Conservation (phyloP, 2,113 vertebrate species). For the Eira barbara region DNA sequence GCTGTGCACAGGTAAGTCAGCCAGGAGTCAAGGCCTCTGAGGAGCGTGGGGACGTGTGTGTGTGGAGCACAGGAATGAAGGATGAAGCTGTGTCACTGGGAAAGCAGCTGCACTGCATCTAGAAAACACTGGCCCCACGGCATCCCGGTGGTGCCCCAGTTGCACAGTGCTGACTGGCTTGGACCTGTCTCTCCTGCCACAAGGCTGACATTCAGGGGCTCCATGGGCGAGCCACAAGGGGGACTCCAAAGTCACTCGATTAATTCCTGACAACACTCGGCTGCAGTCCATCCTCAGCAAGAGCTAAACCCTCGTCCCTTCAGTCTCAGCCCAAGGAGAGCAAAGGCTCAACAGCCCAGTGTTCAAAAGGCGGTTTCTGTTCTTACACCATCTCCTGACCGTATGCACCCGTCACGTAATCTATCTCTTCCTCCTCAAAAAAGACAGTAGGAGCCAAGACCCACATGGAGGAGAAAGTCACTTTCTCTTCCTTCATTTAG, state of each 20-base stretch:
- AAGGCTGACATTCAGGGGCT: neutral
- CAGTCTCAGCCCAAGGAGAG: neutral
- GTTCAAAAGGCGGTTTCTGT: neutral
- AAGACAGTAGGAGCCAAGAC: neutral
- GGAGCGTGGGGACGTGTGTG: neutral
- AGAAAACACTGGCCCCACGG: no score
- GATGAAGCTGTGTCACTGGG: fast-evolving
- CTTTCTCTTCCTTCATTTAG: neutral
- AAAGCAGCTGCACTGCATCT: neutral
- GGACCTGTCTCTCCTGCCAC: neutral
- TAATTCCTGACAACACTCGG: neutral
- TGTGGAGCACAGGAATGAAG: neutral
- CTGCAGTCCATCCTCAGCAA: neutral
- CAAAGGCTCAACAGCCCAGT: neutral
- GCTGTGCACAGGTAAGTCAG: fast-evolving
- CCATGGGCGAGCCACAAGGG: neutral
- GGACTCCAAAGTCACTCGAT: neutral
- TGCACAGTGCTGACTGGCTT: neutral
- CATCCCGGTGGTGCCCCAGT: no score
- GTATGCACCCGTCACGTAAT: neutral
- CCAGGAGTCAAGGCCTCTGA: neutral
- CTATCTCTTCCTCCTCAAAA: neutral
- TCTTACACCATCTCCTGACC: neutral
- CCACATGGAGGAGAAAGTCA: neutral
- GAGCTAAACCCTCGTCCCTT: neutral